Conservation (phyloP, 2,797 vertebrate genomes). For the Staurois parvus region DNA sequence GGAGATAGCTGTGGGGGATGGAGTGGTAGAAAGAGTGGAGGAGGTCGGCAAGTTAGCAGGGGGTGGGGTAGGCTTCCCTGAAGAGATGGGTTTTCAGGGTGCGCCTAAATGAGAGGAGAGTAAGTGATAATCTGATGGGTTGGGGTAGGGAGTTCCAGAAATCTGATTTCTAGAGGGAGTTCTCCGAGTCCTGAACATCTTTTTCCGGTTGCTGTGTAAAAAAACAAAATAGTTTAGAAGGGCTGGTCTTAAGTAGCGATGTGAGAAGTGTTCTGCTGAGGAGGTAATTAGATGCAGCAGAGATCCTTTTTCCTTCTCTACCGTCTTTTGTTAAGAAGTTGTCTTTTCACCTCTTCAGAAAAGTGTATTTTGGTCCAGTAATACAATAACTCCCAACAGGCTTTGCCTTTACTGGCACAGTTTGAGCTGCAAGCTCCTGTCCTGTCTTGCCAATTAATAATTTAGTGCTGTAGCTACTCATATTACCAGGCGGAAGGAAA, state of each 20-base stretch:
- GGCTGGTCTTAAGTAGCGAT: not conserved
- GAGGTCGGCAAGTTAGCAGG: too few species aligned
- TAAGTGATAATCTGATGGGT: too few species aligned
- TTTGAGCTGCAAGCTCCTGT: conserved; percentile 46
- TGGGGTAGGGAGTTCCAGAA: too few species aligned
- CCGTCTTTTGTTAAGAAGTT: not conserved
- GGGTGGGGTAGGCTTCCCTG: too few species aligned
- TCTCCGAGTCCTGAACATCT: not conserved
- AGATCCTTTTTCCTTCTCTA: not conserved
- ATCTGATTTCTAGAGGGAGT: not conserved
- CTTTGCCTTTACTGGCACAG: conserved; percentile 47
- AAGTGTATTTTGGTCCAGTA: conserved; percentile 51
- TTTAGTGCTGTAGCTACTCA: conserved; percentile 45
- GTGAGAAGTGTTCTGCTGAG: too few species aligned
- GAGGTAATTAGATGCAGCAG: not conserved
- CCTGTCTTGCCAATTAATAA: conserved; percentile 56
- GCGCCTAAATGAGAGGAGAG: too few species aligned
- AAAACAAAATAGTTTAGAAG: not conserved
- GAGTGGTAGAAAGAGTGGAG: too few species aligned
- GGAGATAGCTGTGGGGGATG: too few species aligned
- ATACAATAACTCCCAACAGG: conserved; percentile 51
- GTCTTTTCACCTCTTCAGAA: conserved; percentile 35
- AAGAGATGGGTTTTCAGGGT: too few species aligned
- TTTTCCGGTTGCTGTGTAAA: not conserved
- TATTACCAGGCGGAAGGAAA: conserved; percentile 61